These are phyloP conservation scores for Achroia grisella DNA, from an alignment of 1,140 invertebrate species.

Conservation along the genomic window DNA sequence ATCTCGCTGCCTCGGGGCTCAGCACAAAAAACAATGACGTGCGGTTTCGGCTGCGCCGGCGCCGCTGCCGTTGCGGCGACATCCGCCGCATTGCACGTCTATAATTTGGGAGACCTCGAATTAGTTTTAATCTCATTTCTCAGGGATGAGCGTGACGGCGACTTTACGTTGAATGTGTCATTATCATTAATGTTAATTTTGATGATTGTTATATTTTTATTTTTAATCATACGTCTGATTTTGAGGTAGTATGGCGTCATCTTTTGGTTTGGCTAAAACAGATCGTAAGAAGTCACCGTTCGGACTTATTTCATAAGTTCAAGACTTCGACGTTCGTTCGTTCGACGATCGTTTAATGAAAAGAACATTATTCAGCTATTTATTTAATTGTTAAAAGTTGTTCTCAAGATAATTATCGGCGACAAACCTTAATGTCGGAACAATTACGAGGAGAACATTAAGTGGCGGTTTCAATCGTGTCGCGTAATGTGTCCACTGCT, in stretches of 20 bases:
- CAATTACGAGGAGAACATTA: slow-evolving; percentile 30
- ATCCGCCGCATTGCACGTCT: slow-evolving; percentile 51
- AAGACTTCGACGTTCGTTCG: no score
- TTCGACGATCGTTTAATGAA: no score
- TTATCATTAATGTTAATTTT: slow-evolving; percentile 68
- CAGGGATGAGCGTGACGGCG: slow-evolving; percentile 58
- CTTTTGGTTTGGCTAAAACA: no score
- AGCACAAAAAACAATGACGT: slow-evolving; percentile 71
- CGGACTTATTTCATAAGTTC: no score
- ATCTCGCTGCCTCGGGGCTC: slow-evolving; percentile 45
- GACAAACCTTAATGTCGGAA: slow-evolving; percentile 32
- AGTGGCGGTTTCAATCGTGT: slow-evolving; percentile 18
- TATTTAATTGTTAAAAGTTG: slow-evolving; percentile 7
- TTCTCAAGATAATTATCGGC: slow-evolving; percentile 28
- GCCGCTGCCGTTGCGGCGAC: slow-evolving; percentile 54
- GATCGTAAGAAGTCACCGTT: no score
- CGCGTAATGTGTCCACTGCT: slow-evolving; percentile 32
- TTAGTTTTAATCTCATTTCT: slow-evolving; percentile 65
- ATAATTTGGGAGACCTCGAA: slow-evolving; percentile 69
- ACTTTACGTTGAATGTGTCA: slow-evolving; percentile 52
- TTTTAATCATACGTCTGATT: background rate
- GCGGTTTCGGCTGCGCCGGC: slow-evolving; percentile 60
- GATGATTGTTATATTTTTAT: slow-evolving; percentile 47
- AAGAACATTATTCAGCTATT: no score
- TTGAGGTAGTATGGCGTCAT: no score